Conservation (phyloP, 1,140 invertebrate genomes). For the Camponotus vicinus region DNA sequence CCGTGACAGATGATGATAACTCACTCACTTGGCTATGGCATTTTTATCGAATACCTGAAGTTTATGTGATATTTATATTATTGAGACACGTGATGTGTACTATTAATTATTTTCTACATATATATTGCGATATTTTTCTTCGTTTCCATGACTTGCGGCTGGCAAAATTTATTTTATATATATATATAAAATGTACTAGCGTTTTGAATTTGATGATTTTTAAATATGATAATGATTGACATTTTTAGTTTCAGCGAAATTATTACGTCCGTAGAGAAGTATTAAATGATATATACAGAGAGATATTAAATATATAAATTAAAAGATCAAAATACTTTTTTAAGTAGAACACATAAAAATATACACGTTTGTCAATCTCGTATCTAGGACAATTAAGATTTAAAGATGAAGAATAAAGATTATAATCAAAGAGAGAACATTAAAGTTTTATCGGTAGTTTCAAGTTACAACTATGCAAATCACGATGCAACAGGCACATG, state of each 20-base stretch:
- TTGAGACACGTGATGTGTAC: background rate
- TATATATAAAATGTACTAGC: too few relatives aligned
- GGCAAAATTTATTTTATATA: background rate
- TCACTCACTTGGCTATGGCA: background rate
- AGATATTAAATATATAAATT: background rate
- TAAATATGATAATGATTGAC: background rate
- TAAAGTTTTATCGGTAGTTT: background rate
- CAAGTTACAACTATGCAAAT: slow-evolving; percentile 52
- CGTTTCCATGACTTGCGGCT: background rate
- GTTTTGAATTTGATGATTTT: background rate
- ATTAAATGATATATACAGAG: too few relatives aligned
- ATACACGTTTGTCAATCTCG: background rate
- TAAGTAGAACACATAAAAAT: too few relatives aligned
- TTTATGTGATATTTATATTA: slow-evolving; percentile 10
- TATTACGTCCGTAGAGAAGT: too few relatives aligned
- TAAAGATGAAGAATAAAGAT: background rate
- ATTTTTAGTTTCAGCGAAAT: background rate
- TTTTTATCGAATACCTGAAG: background rate
- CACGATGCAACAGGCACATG: slow-evolving; percentile 30
- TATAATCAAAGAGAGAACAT: slow-evolving; percentile 1
- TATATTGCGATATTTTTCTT: background rate
- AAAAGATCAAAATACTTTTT: slow-evolving; percentile 10
- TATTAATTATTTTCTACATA: slow-evolving; percentile 13
- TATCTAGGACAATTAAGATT: background rate
- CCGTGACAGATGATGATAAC: background rate